phyloP scores from a whole-genome alignment of 2,797 vertebrate species.

The Mastacembelus armatus region DNA sequence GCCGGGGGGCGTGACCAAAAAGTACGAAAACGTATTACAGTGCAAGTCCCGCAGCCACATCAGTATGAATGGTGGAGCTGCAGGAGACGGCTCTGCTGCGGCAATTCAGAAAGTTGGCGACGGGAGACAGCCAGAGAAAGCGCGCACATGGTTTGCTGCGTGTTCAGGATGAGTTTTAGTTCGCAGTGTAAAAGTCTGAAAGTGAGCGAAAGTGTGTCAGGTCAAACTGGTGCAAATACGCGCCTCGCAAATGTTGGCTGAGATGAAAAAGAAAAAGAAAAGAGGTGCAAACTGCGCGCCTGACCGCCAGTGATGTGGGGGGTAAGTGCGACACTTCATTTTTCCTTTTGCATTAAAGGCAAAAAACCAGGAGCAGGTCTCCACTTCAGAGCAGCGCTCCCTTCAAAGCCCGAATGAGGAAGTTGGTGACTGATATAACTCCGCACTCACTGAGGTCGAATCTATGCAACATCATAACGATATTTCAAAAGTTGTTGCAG shows the following conservation, averaged over 20 bases:
- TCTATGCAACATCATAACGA: constrained; percentile 4
- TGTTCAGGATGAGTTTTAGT: constrained; percentile 13
- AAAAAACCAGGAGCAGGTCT: constrained; percentile 12
- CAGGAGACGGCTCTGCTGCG: constrained; percentile 13
- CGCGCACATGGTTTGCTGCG: background rate
- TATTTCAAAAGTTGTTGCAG: background rate
- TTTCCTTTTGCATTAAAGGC: constrained; percentile 35
- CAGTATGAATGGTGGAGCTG: constrained; percentile 72
- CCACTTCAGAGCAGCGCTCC: constrained; percentile 35
- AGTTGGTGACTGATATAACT: constrained; percentile 21
- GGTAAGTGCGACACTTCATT: constrained; percentile 63
- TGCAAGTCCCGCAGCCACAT: constrained; percentile 37
- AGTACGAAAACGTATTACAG: constrained; percentile 50
- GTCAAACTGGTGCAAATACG: constrained; percentile 32
- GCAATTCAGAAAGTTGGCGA: constrained; percentile 22
- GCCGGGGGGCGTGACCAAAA: constrained; percentile 73
- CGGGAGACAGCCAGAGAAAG: background rate
- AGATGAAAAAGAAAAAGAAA: constrained; percentile 11
- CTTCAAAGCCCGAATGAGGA: constrained; percentile 54
- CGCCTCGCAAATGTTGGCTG: constrained; percentile 35
- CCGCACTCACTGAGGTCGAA: background rate
- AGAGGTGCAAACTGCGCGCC: constrained; percentile 40
- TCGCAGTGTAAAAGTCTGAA: constrained; percentile 31
- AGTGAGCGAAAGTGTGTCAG: constrained; percentile 51
- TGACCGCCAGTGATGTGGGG: constrained; percentile 35